These are phyloP conservation scores for Platerodrilus igneus DNA, from an alignment of 2,888 invertebrate species.

Conservation along the genomic window DNA sequence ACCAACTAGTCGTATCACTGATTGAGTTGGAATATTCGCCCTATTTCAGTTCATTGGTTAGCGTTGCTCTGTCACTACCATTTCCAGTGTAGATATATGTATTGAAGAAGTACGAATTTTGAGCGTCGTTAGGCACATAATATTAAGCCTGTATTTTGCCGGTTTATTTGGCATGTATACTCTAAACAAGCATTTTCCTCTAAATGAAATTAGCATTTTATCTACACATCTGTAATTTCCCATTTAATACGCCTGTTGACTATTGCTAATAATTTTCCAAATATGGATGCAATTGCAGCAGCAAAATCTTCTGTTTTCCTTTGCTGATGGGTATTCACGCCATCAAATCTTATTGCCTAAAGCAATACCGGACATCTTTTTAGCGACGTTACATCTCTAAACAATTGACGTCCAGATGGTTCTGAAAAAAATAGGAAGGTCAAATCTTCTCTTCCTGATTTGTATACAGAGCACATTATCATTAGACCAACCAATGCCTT, in stretches of 20 bases:
- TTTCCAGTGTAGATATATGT: constrained; percentile 28
- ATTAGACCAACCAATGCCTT: too few relatives aligned
- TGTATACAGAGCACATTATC: too few relatives aligned
- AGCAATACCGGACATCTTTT: too few relatives aligned
- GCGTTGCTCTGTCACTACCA: constrained; percentile 19
- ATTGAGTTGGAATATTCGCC: constrained; percentile 24
- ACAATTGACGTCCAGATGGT: too few relatives aligned
- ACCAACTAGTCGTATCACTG: constrained; percentile 19
- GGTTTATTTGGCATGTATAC: constrained; percentile 29
- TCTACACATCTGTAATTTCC: constrained; percentile 6
- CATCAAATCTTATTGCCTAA: too few relatives aligned
- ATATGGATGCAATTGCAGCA: constrained; percentile 13
- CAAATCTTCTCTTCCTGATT: too few relatives aligned
- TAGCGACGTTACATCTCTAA: neutral
- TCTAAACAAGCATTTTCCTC: constrained; percentile 5
- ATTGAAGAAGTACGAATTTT: constrained; percentile 22
- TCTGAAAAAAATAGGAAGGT: too few relatives aligned
- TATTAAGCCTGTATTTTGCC: constrained; percentile 31
- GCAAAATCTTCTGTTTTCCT: too few relatives aligned
- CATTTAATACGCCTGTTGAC: constrained; percentile 10
- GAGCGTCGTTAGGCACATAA: constrained; percentile 25
- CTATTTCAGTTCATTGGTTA: constrained; percentile 22
- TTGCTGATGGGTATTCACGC: too few relatives aligned
- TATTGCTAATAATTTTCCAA: constrained; percentile 15
- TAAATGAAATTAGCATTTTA: constrained; percentile 13